Percentiles rank a stretch among this genome's conserved stretches.
These are phyloP conservation scores for Sialis lutaria DNA, from an alignment of 2,888 invertebrate species.

Conservation along the genomic window DNA sequence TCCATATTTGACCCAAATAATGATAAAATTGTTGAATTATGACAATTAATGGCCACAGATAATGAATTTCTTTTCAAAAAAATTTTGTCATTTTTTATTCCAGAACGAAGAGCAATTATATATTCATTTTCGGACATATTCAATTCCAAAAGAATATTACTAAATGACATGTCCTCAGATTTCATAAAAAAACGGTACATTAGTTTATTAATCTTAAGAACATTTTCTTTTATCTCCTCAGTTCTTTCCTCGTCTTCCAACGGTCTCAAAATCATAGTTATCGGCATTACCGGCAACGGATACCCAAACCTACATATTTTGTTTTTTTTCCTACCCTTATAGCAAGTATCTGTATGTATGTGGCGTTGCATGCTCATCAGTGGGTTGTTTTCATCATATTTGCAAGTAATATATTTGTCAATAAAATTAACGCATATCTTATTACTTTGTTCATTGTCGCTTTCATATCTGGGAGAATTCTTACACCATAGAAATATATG, in stretches of 20 bases:
- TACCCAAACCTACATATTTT: conserved; percentile 10
- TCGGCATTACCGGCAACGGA: conserved; percentile 8
- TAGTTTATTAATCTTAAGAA: conserved; percentile 6
- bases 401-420: no score
- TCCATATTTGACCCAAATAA: conserved; percentile 13
- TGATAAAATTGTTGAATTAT: no score
- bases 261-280: conserved; percentile 8
- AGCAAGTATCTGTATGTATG: conserved; percentile 11
- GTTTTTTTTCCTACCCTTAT: conserved; percentile 10
- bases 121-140: conserved; percentile 9
- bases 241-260: conserved; percentile 6
- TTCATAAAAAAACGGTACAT: conserved; percentile 4
- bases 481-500: conserved; percentile 11
- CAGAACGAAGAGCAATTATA: conserved; percentile 9
- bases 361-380: no score
- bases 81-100: conserved; percentile 8
- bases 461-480: conserved; percentile 1
- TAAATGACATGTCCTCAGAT: conserved; percentile 2
- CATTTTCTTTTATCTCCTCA: conserved; percentile 2
- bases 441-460: conserved; percentile 7
- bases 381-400: no score
- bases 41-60: conserved; percentile 10
- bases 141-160: conserved; percentile 6
- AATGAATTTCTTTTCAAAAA: conserved; percentile 12
- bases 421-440: conserved; percentile 9